Conservation (phyloP, 2,113 vertebrate genomes). For the Puffinus mauretanicus region DNA sequence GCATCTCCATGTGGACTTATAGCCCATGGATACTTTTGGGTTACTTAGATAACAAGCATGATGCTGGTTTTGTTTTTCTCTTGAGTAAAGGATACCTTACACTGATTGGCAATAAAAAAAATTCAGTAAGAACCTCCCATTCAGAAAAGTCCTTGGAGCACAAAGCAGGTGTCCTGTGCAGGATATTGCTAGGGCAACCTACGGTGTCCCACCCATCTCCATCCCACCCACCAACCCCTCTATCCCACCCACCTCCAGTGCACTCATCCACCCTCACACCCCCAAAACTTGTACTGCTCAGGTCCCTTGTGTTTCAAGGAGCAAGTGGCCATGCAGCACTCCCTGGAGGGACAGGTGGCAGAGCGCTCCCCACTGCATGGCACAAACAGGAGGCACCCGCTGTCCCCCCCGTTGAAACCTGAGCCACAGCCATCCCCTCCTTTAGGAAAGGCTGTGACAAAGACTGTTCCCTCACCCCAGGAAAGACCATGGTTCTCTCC, state of each 20-base stretch:
- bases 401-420: accelerated
- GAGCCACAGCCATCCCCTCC: neutral
- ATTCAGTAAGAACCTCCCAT: neutral
- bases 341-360: neutral
- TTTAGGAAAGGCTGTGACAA: neutral
- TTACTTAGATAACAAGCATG: neutral
- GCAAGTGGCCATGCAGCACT: neutral
- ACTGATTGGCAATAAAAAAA: neutral
- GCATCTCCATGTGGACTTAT: neutral
- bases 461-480: neutral
- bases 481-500: neutral
- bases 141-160: neutral
- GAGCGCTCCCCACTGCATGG: accelerated
- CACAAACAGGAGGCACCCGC: neutral
- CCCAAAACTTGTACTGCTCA: neutral
- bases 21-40: neutral
- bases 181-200: neutral
- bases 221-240: neutral
- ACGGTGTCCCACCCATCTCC: neutral
- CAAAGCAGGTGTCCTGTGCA: neutral
- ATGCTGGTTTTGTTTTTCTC: neutral
- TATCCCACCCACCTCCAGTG: neutral
- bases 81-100: neutral
- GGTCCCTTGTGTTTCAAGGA: neutral
- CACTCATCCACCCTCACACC: neutral